Conservation (phyloP, 2,797 vertebrate species). For the Menidia menidia region DNA sequence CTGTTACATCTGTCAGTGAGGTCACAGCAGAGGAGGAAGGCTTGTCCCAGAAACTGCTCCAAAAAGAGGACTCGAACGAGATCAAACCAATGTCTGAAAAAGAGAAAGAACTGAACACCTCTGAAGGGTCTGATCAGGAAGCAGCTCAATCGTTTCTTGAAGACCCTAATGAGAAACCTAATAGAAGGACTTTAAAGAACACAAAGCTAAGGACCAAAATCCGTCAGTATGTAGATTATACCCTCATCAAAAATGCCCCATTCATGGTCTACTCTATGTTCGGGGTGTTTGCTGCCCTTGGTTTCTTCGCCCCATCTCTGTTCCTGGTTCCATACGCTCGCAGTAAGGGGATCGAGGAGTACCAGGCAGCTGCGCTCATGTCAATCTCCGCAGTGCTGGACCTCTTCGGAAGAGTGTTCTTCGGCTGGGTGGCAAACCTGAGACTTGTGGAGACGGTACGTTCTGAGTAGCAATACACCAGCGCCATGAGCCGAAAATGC, state of each 20-base stretch:
- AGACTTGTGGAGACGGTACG: conserved; percentile 67
- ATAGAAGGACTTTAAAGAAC: neutral
- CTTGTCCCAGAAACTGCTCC: conserved; percentile 28
- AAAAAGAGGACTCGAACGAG: conserved; percentile 17
- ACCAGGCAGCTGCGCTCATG: conserved; percentile 80
- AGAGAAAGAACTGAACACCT: conserved; percentile 12
- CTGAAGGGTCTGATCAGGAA: neutral
- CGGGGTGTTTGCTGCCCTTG: conserved; percentile 81
- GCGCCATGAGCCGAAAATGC: neutral
- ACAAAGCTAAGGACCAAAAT: conserved; percentile 41
- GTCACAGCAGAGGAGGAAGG: conserved; percentile 32
- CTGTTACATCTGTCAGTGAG: conserved; percentile 15
- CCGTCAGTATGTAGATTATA: conserved; percentile 69
- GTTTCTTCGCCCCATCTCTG: conserved; percentile 81
- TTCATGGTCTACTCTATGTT: conserved; percentile 83
- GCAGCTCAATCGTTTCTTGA: neutral
- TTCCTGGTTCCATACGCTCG: conserved; percentile 83
- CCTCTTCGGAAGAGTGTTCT: conserved; percentile 77
- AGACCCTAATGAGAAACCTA: neutral
- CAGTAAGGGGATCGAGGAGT: conserved; percentile 79
- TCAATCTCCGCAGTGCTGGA: conserved; percentile 80
- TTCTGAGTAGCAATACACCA: neutral
- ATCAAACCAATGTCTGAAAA: neutral
- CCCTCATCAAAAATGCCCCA: conserved; percentile 62
- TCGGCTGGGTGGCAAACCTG: conserved; percentile 84